Percentiles rank a stretch among this genome's conserved stretches.
Evolutionary conservation across 2,797 vertebrate species (phyloP).

Genomic region (Sphaeramia orbicularis): DNA sequence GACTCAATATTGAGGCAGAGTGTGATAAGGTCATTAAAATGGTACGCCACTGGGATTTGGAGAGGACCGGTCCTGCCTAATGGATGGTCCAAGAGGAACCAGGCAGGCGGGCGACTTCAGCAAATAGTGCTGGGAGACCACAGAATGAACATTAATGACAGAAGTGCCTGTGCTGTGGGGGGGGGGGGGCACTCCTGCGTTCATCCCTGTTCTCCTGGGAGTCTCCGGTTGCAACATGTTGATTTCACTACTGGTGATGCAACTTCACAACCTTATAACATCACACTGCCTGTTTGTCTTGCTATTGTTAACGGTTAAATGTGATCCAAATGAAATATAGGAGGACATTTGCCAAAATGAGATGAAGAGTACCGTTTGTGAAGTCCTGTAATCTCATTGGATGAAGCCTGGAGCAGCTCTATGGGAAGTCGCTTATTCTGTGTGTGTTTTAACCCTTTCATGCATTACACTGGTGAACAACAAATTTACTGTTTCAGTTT

Average conservation of each 20-base stretch:
- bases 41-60: conserved; percentile 60
- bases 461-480: no score
- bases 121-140: conserved; percentile 68
- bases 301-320: conserved; percentile 12
- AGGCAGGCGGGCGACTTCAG: conserved; percentile 71
- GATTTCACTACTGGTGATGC: conserved; percentile 51
- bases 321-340: conserved; percentile 5
- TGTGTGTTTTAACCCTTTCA: conserved; percentile 34
- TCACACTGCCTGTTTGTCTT: conserved; percentile 30
- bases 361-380: conserved; percentile 51
- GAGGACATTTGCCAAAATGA: not conserved
- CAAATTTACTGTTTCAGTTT: no score
- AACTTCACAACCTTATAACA: conserved; percentile 45
- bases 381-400: conserved; percentile 56
- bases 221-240: conserved; percentile 71
- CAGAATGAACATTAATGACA: conserved; percentile 65
- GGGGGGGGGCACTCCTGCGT: conserved; percentile 57
- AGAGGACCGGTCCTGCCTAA: conserved; percentile 60
- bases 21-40: conserved; percentile 59
- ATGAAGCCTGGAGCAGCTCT: conserved; percentile 44
- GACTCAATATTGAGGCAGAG: conserved; percentile 17
- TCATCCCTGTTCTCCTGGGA: conserved; percentile 47
- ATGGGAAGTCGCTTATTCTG: conserved; percentile 47
- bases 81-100: conserved; percentile 74
- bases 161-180: conserved; percentile 49